Conservation (phyloP, 2,113 vertebrate species). For the Lucifuga dentata region DNA sequence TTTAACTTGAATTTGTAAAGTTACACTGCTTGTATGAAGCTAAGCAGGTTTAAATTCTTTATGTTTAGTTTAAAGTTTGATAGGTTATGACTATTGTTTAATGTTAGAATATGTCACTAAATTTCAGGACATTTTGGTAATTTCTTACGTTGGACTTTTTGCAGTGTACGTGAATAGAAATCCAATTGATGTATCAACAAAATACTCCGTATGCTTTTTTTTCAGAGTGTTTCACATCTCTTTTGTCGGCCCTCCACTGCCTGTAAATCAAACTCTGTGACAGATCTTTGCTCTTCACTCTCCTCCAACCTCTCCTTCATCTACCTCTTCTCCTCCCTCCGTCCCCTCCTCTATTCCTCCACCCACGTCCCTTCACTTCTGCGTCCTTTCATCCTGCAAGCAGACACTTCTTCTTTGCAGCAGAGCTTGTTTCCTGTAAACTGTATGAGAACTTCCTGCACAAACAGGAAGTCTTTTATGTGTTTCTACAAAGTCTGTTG, state of each 20-base stretch:
- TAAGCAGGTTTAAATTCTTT: neutral
- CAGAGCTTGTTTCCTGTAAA: slow-evolving; percentile 25
- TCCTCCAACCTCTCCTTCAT: slow-evolving; percentile 1
- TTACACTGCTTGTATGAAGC: neutral
- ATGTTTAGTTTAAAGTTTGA: too few relatives aligned
- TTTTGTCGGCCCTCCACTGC: slow-evolving; percentile 10
- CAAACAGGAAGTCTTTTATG: slow-evolving; percentile 52
- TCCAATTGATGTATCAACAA: too few relatives aligned
- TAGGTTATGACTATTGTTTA: too few relatives aligned
- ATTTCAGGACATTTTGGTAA: too few relatives aligned
- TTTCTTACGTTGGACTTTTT: too few relatives aligned
- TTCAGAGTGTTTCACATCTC: too few relatives aligned
- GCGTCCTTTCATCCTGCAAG: neutral
- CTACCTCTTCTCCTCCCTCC: neutral
- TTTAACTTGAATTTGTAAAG: too few relatives aligned
- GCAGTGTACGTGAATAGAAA: too few relatives aligned
- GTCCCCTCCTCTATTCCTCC: neutral
- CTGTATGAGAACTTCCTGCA: neutral
- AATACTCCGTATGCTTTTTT: too few relatives aligned
- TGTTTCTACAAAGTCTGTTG: slow-evolving; percentile 10
- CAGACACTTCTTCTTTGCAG: slow-evolving; percentile 21
- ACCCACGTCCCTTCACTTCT: neutral
- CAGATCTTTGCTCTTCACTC: slow-evolving; percentile 1
- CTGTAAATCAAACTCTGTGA: slow-evolving; percentile 23
- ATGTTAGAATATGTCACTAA: too few relatives aligned